phyloP scores from a whole-genome alignment of 2,113 vertebrate species.

The Romanogobio albipinnatus region DNA sequence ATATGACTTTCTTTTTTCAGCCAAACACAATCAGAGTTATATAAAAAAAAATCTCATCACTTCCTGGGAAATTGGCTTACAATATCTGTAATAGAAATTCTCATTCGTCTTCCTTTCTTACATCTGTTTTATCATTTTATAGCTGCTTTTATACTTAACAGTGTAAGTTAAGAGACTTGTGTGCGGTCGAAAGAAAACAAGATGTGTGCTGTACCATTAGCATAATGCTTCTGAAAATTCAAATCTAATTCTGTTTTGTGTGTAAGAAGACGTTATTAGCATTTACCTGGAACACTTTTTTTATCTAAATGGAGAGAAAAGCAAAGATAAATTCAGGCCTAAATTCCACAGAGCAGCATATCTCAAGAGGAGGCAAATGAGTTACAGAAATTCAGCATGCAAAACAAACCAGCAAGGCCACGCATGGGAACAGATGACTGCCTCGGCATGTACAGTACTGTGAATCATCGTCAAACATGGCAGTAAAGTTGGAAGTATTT shows the following conservation, averaged over 20 bases:
- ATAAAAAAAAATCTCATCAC: too few relatives aligned
- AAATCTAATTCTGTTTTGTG: neutral
- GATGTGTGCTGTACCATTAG: too few relatives aligned
- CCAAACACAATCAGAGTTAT: too few relatives aligned
- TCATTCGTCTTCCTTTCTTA: neutral
- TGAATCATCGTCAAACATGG: slow-evolving; percentile 10
- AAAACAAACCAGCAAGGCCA: neutral
- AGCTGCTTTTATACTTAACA: neutral
- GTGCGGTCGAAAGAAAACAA: too few relatives aligned
- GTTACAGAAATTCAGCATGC: neutral
- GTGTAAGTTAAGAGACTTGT: too few relatives aligned
- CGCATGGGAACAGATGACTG: neutral
- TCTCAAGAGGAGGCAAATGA: slow-evolving; percentile 2
- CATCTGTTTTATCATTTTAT: neutral
- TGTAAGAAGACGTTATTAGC: neutral
- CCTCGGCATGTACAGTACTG: neutral
- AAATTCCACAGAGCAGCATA: neutral
- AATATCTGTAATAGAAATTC: neutral
- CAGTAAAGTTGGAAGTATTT: neutral
- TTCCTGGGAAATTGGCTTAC: too few relatives aligned
- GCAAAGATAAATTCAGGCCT: neutral
- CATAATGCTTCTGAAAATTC: neutral
- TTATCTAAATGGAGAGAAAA: neutral
- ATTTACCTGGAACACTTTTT: neutral
- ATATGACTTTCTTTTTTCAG: too few relatives aligned